A percentile compares a stretch with the other conserved stretches of the same genome.
phyloP scores from a whole-genome alignment of 2,113 vertebrate species.

The Helogale parvula region DNA sequence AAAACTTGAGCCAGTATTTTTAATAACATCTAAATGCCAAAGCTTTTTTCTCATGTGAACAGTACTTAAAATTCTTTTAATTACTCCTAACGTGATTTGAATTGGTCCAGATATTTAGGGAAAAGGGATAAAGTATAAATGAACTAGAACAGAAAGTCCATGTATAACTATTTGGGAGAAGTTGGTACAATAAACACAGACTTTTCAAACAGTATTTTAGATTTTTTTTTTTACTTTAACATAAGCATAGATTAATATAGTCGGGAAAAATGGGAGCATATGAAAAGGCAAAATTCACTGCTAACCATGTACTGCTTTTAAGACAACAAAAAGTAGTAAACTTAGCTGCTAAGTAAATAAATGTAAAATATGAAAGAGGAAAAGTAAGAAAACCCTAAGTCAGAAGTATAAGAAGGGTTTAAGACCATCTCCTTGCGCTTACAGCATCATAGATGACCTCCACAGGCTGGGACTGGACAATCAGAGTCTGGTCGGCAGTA shows the following conservation, averaged over 20 bases:
- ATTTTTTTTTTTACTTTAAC: not conserved
- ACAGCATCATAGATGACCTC: slow-evolving; percentile 98
- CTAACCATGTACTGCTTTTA: not conserved
- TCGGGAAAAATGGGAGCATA: not conserved
- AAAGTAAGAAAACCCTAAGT: not conserved
- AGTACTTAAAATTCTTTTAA: slow-evolving; percentile 29
- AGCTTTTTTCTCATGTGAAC: not conserved
- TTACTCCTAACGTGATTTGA: not conserved
- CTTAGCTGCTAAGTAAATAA: not conserved
- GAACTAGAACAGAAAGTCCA: not conserved
- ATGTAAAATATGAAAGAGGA: slow-evolving; percentile 7
- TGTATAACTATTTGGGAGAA: not conserved
- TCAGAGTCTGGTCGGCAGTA: slow-evolving; percentile 91
- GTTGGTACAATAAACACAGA: not conserved
- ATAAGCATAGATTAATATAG: not conserved
- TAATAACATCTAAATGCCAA: not conserved
- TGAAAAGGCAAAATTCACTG: slow-evolving; percentile 19
- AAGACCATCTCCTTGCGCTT: slow-evolving; percentile 73
- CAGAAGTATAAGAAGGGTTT: not conserved
- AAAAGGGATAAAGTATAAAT: not conserved
- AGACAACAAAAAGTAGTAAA: slow-evolving; percentile 27
- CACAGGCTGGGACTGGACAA: slow-evolving; percentile 93
- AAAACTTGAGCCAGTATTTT: not conserved
- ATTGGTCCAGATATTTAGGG: not conserved
- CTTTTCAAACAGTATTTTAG: not conserved